phyloP scores from a whole-genome alignment of 1,140 invertebrate species.

The Nylanderia fulva region DNA sequence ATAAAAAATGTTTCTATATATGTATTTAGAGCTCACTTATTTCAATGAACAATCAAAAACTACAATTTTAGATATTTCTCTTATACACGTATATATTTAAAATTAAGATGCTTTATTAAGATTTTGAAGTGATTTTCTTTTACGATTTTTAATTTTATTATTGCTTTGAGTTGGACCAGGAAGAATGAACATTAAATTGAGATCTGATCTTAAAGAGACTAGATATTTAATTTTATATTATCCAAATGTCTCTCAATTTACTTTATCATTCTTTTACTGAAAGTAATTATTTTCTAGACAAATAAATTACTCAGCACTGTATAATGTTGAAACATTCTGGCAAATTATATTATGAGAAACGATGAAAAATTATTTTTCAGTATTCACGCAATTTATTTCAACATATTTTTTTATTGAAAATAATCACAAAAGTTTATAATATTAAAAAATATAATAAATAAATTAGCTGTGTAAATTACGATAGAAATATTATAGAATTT shows the following conservation, averaged over 20 bases:
- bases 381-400: too few species aligned
- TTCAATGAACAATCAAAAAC: background rate
- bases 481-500: background rate
- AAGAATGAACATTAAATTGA: background rate
- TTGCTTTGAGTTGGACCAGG: too few species aligned
- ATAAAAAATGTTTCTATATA: background rate
- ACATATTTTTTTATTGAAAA: background rate
- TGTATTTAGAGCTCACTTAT: background rate
- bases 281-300: background rate
- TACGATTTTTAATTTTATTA: background rate
- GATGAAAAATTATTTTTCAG: conserved; percentile 21
- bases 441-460: conserved; percentile 1
- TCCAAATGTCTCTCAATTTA: background rate
- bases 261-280: background rate
- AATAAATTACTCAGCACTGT: background rate
- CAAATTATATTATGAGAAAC: background rate
- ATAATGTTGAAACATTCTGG: background rate
- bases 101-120: background rate
- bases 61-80: background rate
- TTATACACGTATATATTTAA: background rate
- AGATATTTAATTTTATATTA: background rate
- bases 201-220: conserved; percentile 8
- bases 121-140: background rate
- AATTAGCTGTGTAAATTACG: background rate
- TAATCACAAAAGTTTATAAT: background rate